A percentile compares a stretch with the other conserved stretches of the same genome.
These are phyloP conservation scores for Drosophila kambysellisi DNA, from an alignment of 2,888 invertebrate species.

Conservation along the genomic window DNA sequence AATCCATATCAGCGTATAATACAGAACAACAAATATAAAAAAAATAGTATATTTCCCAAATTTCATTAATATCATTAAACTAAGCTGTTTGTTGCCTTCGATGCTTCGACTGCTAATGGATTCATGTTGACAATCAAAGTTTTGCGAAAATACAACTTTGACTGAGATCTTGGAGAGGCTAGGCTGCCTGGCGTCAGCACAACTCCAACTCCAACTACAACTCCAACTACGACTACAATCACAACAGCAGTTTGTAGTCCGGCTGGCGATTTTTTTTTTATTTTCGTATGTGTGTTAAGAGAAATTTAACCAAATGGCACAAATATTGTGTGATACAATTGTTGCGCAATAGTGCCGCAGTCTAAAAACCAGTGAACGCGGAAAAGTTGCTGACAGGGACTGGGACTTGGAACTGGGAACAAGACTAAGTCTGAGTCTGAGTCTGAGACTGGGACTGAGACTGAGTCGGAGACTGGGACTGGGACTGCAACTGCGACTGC, in stretches of 20 bases:
- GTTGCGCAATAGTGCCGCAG: constrained; percentile 70
- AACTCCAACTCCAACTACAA: constrained; percentile 5
- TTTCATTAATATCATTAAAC: background rate
- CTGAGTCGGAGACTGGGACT: background rate
- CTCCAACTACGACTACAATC: constrained; percentile 3
- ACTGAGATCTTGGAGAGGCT: constrained; percentile 14
- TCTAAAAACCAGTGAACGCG: constrained; percentile 52
- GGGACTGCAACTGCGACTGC: constrained; percentile 16
- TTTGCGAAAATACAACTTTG: constrained; percentile 29
- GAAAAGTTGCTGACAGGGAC: constrained; percentile 43
- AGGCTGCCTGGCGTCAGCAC: constrained; percentile 7
- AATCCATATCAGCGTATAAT: background rate
- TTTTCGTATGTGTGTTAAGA: constrained; percentile 65
- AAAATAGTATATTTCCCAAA: background rate
- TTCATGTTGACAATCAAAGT: constrained; percentile 11
- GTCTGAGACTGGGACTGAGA: background rate
- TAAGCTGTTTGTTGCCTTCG: background rate
- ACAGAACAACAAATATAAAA: background rate
- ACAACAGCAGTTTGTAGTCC: constrained; percentile 18
- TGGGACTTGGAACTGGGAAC: constrained; percentile 28
- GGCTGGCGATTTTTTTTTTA: constrained; percentile 20
- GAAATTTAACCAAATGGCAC: constrained; percentile 79
- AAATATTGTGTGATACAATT: constrained; percentile 72
- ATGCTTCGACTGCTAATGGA: constrained; percentile 24
- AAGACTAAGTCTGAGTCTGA: constrained; percentile 21